Percentiles rank a stretch among this genome's conserved stretches.
Evolutionary conservation across 1,140 invertebrate genomes (phyloP).

Genomic region (Micrasema minimum): DNA sequence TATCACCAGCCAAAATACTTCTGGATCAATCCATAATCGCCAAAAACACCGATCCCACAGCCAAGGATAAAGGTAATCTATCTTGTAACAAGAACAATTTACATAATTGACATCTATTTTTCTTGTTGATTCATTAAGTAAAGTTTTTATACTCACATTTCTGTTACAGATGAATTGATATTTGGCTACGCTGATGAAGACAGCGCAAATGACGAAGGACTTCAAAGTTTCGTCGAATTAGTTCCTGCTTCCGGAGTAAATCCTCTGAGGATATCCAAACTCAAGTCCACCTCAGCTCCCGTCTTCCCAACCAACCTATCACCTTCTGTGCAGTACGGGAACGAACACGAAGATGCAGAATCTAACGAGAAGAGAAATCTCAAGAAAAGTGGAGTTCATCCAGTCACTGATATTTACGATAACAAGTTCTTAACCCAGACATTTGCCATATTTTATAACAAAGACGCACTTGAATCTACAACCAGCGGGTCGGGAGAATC

Average conservation of each 20-base stretch:
- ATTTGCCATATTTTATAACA: constrained; percentile 51
- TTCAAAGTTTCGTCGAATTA: constrained; percentile 43
- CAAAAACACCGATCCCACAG: too few species aligned
- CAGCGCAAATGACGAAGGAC: constrained; percentile 55
- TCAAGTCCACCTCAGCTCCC: constrained; percentile 56
- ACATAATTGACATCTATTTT: too few species aligned
- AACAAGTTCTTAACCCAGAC: constrained; percentile 51
- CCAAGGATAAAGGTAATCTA: too few species aligned
- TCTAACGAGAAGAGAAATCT: constrained; percentile 58
- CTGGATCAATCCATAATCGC: too few species aligned
- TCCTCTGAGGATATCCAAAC: constrained; percentile 53
- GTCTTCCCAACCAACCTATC: constrained; percentile 63
- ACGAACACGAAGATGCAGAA: constrained; percentile 57
- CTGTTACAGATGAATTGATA: constrained; percentile 38
- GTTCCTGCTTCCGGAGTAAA: constrained; percentile 22
- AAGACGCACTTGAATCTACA: constrained; percentile 51
- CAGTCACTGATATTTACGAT: constrained; percentile 53
- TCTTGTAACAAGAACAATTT: too few species aligned
- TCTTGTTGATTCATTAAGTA: too few species aligned
- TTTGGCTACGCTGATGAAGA: constrained; percentile 58
- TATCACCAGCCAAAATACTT: too few species aligned
- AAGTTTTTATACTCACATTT: too few species aligned
- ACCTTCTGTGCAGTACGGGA: constrained; percentile 66
- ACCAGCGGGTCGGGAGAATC: constrained; percentile 44
- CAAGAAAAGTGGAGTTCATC: constrained; percentile 53